Base-by-base conservation (phyloP, 2,888 invertebrate species). In the Euplexia lucipara region DNA sequence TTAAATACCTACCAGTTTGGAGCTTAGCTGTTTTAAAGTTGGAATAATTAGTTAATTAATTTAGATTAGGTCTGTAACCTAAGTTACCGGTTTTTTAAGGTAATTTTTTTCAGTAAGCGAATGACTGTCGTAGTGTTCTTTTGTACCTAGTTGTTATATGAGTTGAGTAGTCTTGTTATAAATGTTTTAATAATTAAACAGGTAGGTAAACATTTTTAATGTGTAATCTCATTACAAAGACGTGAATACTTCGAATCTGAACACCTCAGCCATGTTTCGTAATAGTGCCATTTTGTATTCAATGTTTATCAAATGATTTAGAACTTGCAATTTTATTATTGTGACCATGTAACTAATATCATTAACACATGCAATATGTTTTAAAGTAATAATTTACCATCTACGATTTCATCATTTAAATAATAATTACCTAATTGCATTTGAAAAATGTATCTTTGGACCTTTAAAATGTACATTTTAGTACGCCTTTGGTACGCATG, bases 1-100 rank as follows among this genome's bases (percentile, higher is more conserved):
- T 91, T 86, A 89, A 84, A 87, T 90, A 87, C 91, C 89, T 82
- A 81, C 63, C 78, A 85, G 72, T 85, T 88, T 85, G 83, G 83
- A 88, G 81, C 76, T 86, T 86, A 89, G 85, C 79, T 74, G 78
- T 86, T 85, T 83, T 86, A 84, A 81, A 76, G 67, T 82, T 81
- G 70, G 75, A 80, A 72, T 83, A 81, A 84, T 82, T 84, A 87
- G 85, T 86, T 85, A 79, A 75, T 76, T 78, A 71, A 82, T 85
- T 88, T 87, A 83, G 80, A 75, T 83, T 85, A 82, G 83, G 75
- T 77, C 72, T 81, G 77, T 84, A 79, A 72, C 32, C 49, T 85
- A 83, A 83, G 82, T 88, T 88, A 90, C 86, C 84, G 84, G 80
- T 75, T 83, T 83, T 75, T 79, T 75, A 78, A 68, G 70, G 71